Base-by-base conservation (phyloP, 2,888 invertebrate species). In the Volucella zonaria region DNA sequence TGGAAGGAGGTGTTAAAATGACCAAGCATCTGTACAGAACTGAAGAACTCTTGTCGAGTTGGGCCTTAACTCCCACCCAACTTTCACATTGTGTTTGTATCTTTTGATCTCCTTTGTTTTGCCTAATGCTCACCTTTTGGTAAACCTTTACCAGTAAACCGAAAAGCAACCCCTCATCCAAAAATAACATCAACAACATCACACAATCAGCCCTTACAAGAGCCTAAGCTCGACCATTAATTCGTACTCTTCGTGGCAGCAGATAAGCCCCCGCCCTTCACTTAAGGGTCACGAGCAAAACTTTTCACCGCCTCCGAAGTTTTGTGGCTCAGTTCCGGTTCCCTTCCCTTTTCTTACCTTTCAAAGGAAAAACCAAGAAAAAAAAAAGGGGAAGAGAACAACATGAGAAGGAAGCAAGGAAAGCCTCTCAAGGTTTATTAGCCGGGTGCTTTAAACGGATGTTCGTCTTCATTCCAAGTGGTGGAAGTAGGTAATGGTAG, bases 361-460 rank as follows among this genome's bases (percentile, higher is more conserved):
- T 45, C 49, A n/a, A 8, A 14, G 10, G 8, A 9, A n/a, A 43
- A 45, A 4, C 56, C 14, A 12, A 1, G 11, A 47, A 40, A 9
- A n/a, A 47, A 40, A 9, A 52, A 43, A 15, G 12, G 56, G 54
- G 15, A 62, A 49, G 59, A 15, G 42, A 58, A 67, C 15, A 31
- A 64, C 62, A 61, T 15, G 49, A 52, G 14, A 42, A 51, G 10
- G 54, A 59, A 42, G 59, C 31, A 64, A 82, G 74, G 62, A 82
- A 75, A 71, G 56, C 80, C 75, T 80, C 80, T 70, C 56, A 76
- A 51, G 59, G 83, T 80, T 83, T 83, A 83, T 83, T 83, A 83
- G 75, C 80, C 75, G 71, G 31, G 68, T 82, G 62, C 64, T 66
- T 79, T 58, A 75, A 83, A 83, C 66, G 71, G 76, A 76, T 59